phyloP scores from a whole-genome alignment of 2,113 vertebrate genomes.

The Ascaphus truei region DNA sequence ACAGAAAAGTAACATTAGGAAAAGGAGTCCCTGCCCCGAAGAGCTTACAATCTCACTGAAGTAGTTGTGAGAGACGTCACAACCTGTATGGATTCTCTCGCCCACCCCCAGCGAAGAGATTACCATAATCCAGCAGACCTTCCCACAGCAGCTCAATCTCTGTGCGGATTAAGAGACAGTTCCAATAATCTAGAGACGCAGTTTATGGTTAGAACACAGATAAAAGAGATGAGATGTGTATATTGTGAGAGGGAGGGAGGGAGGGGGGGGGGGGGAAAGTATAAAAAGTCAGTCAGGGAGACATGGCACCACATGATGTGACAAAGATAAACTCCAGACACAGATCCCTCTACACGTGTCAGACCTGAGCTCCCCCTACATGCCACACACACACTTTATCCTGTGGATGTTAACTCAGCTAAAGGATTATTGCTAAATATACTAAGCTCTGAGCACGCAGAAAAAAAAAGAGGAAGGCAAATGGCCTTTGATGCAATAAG shows the following conservation, averaged over 20 bases:
- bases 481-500: neutral
- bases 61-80: neutral
- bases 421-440: conserved; percentile 31
- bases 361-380: neutral
- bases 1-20: too few species aligned
- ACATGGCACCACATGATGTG: neutral
- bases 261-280: neutral
- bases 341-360: neutral
- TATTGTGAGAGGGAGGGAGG: neutral
- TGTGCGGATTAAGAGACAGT: neutral
- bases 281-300: neutral
- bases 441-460: neutral
- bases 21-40: too few species aligned
- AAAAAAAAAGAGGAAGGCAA: neutral
- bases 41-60: too few species aligned
- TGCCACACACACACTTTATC: conserved; percentile 7
- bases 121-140: conserved; percentile 19
- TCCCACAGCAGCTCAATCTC: conserved; percentile 2
- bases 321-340: neutral
- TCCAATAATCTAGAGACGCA: conserved; percentile 8
- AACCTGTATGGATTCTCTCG: neutral
- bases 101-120: conserved; percentile 14
- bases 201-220: neutral
- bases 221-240: too few species aligned
- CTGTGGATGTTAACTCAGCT: conserved; percentile 23